phyloP scores from a whole-genome alignment of 2,888 invertebrate genomes.

The Xanthorhoe spadicearia region DNA sequence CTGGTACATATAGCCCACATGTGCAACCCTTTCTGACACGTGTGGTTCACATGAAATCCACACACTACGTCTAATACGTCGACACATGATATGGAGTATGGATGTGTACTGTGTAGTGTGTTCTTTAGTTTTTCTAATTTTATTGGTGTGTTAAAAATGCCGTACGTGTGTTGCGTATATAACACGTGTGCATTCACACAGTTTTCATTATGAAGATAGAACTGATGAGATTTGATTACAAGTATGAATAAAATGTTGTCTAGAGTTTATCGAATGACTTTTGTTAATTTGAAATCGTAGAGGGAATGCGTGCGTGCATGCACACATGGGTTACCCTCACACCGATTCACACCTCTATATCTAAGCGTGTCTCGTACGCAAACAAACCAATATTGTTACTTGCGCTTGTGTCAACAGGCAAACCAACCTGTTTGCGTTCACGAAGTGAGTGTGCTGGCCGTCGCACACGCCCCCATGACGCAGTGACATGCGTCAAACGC shows the following conservation, averaged over 20 bases:
- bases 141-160: conserved; percentile 11
- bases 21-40: conserved; percentile 81
- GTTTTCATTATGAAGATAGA: background rate
- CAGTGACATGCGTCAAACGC: conserved; percentile 83
- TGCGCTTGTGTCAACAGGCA: conserved; percentile 31
- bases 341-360: conserved; percentile 24
- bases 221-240: background rate
- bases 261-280: background rate
- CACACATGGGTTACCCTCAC: conserved; percentile 25
- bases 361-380: conserved; percentile 27
- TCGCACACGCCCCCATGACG: conserved; percentile 75
- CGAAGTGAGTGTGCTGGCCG: conserved; percentile 26
- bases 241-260: background rate
- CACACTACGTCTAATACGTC: conserved; percentile 45
- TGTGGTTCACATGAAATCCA: conserved; percentile 57
- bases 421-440: conserved; percentile 33
- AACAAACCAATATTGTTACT: conserved; percentile 27
- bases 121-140: conserved; percentile 13
- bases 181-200: conserved; percentile 15
- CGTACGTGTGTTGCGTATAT: conserved; percentile 13
- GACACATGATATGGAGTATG: conserved; percentile 24
- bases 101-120: conserved; percentile 34
- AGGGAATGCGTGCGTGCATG: conserved; percentile 21
- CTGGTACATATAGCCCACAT: conserved; percentile 82
- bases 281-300: conserved; percentile 4